Evolutionary conservation across 2,888 invertebrate genomes (phyloP).

Genomic region (Mantis religiosa): DNA sequence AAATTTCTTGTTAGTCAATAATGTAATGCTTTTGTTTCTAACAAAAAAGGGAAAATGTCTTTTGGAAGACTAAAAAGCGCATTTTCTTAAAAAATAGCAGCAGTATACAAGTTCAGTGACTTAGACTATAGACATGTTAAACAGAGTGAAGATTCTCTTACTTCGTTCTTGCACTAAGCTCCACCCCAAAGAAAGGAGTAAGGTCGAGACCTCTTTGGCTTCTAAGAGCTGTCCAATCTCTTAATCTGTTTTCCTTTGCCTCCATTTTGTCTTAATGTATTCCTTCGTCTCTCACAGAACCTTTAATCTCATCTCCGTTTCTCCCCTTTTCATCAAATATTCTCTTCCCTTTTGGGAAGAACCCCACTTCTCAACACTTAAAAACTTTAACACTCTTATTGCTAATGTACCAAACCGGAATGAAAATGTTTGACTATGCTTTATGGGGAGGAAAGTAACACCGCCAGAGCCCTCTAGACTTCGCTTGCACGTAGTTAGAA

Average conservation of each 20-base stretch:
- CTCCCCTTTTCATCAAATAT: conserved; percentile 12
- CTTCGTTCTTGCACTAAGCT: neutral
- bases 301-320: conserved; percentile 14
- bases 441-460: conserved; percentile 3
- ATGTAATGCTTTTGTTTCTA: no score
- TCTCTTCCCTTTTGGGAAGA: neutral
- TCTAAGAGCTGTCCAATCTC: conserved; percentile 1
- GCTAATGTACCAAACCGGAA: neutral
- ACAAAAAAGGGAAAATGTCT: no score
- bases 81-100: no score
- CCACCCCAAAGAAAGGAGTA: neutral
- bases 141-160: no score
- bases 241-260: conserved; percentile 11
- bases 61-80: no score
- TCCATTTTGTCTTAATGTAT: conserved; percentile 16
- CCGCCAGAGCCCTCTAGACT: neutral
- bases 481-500: neutral
- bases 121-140: no score
- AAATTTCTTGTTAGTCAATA: no score
- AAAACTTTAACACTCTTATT: neutral
- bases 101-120: no score
- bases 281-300: conserved; percentile 10
- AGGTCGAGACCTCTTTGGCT: neutral
- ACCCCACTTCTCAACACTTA: neutral
- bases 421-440: neutral